Conservation (phyloP, 2,797 vertebrate genomes). For the Poecilia wingei region DNA sequence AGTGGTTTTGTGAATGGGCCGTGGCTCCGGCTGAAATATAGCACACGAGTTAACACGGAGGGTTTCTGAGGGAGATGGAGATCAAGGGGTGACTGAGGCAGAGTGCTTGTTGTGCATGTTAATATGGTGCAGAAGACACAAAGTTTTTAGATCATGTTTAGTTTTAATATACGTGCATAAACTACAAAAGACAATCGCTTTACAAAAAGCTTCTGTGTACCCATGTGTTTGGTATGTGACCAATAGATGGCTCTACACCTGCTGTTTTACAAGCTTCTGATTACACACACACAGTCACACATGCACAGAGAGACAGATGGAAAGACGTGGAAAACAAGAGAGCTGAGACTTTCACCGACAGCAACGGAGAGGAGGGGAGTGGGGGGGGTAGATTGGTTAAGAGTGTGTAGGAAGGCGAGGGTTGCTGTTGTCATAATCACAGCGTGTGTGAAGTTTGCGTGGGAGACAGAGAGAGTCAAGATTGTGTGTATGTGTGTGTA, state of each 20-base stretch:
- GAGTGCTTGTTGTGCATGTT: constrained; percentile 27
- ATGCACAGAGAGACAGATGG: constrained; percentile 47
- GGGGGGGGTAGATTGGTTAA: constrained; percentile 15
- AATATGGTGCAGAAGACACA: constrained; percentile 33
- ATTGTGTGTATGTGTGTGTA: constrained; percentile 25
- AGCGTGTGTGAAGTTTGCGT: constrained; percentile 58
- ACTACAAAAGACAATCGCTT: constrained; percentile 4
- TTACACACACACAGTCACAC: constrained; percentile 34
- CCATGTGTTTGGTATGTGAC: constrained; percentile 16
- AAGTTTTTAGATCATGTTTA: constrained; percentile 3
- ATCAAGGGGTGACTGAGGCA: constrained; percentile 1
- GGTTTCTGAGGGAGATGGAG: constrained; percentile 31
- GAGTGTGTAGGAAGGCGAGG: constrained; percentile 47
- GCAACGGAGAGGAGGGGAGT: constrained; percentile 6
- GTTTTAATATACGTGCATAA: constrained; percentile 4
- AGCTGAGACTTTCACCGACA: constrained; percentile 48
- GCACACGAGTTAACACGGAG: constrained; percentile 51
- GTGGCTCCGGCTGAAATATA: constrained; percentile 54
- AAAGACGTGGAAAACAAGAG: constrained; percentile 54
- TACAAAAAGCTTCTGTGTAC: constrained; percentile 10
- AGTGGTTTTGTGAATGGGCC: constrained; percentile 79
- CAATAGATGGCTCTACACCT: constrained; percentile 42
- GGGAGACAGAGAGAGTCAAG: constrained; percentile 45
- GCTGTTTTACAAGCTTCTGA: constrained; percentile 32
- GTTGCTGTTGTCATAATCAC: constrained; percentile 50